Conservation (phyloP, 35 echinoderm and acorn worm species). For the Apostichopus parvimensis region DNA sequence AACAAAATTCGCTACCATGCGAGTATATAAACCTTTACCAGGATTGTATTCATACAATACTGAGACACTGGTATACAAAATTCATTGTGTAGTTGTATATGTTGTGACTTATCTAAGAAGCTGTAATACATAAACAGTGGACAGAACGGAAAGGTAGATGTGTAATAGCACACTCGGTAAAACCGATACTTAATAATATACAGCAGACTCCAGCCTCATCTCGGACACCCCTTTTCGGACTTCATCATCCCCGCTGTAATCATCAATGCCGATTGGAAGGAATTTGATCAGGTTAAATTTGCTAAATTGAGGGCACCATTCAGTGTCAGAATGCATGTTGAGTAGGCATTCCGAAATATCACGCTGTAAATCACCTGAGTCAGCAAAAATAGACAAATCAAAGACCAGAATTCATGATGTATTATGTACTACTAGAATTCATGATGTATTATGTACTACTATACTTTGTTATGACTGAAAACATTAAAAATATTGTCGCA, state of each 20-base stretch:
- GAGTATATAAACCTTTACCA: too few relatives aligned
- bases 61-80: too few relatives aligned
- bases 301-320: conserved; percentile 57
- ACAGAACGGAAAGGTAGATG: background rate
- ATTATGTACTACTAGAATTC: too few relatives aligned
- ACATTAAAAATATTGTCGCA: too few relatives aligned
- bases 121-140: too few relatives aligned
- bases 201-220: conserved; percentile 61
- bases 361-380: conserved; percentile 67
- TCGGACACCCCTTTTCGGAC: conserved; percentile 56
- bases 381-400: conserved; percentile 20
- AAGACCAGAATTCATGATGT: background rate
- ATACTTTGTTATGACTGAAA: too few relatives aligned
- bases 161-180: background rate
- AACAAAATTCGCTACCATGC: too few relatives aligned
- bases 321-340: conserved; percentile 64
- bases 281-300: conserved; percentile 70
- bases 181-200: conserved; percentile 65
- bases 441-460: too few relatives aligned
- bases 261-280: conserved; percentile 47
- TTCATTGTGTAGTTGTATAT: too few relatives aligned
- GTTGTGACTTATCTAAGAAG: too few relatives aligned
- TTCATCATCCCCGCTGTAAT: conserved; percentile 63
- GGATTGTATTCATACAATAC: too few relatives aligned
- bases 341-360: conserved; percentile 59